These are phyloP conservation scores for Lucinisca nassula DNA, from an alignment of 2,888 invertebrate species.

Conservation along the genomic window DNA sequence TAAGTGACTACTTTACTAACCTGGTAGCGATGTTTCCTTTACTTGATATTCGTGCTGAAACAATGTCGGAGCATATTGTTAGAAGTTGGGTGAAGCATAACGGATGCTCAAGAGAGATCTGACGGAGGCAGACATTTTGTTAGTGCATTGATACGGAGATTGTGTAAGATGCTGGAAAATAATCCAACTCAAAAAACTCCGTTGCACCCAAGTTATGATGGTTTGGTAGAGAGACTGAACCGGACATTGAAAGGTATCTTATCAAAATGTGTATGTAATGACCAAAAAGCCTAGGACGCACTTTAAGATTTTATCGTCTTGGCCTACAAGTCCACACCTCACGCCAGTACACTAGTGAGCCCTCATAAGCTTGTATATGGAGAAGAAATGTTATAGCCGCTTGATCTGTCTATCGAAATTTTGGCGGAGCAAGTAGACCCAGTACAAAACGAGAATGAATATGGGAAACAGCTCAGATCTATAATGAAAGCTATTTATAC, in stretches of 20 bases:
- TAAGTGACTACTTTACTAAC: background rate
- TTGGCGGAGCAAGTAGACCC: background rate
- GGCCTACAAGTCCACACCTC: constrained; percentile 2
- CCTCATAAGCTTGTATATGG: constrained; percentile 4
- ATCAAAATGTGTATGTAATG: background rate
- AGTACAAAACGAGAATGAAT: background rate
- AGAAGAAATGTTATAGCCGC: background rate
- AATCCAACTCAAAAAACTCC: background rate
- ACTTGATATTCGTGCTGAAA: background rate
- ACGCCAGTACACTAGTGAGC: background rate
- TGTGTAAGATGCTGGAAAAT: background rate
- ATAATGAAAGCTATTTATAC: background rate
- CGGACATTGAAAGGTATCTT: background rate
- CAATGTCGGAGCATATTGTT: background rate
- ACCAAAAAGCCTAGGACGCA: constrained; percentile 24
- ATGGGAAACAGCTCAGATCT: background rate
- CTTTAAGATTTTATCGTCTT: background rate
- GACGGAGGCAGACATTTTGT: constrained; percentile 4
- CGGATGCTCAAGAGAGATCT: background rate
- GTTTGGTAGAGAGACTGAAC: constrained; percentile 35
- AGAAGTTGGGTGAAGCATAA: constrained; percentile 1
- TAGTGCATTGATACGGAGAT: background rate
- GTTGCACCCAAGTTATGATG: constrained; percentile 21
- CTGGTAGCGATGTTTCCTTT: background rate
- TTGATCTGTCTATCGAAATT: background rate